A percentile compares a stretch with the other conserved stretches of the same genome.
Evolutionary conservation across 2,888 invertebrate species (phyloP).

Genomic region (Rhorus exstirpatorius): DNA sequence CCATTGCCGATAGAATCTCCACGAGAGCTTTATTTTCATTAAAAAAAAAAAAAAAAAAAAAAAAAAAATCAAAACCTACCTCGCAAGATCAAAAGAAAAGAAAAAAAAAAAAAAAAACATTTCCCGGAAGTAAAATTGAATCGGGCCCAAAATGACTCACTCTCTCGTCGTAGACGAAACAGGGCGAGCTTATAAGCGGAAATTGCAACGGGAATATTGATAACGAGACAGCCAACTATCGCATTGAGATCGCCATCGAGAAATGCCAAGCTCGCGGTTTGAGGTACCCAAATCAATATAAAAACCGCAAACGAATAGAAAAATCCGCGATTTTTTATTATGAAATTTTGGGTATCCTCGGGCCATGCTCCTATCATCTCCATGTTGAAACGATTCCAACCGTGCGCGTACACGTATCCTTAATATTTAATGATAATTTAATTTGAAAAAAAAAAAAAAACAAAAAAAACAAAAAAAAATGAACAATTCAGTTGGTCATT

Average conservation of each 20-base stretch:
- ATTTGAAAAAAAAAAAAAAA: no score
- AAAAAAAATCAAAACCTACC: no score
- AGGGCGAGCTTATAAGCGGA: conserved; percentile 36
- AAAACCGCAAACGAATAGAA: conserved; percentile 30
- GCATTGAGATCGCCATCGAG: conserved; percentile 49
- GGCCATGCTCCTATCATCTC: conserved; percentile 77
- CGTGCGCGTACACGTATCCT: conserved; percentile 66
- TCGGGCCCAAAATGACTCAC: conserved; percentile 33
- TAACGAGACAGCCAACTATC: conserved; percentile 73
- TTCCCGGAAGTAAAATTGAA: no score
- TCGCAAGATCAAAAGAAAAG: no score
- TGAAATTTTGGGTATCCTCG: conserved; percentile 58
- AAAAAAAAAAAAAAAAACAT: no score
- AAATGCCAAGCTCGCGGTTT: conserved; percentile 43
- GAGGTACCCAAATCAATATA: conserved; percentile 50
- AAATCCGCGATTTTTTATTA: conserved; percentile 53
- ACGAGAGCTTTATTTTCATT: conserved; percentile 27
- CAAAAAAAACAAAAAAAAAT: no score
- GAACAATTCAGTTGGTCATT: no score
- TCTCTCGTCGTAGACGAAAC: conserved; percentile 34
- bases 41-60: no score
- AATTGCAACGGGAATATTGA: conserved; percentile 63
- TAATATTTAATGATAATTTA: no score
- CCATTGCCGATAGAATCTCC: conserved; percentile 50
- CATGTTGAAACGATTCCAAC: conserved; percentile 75